Conservation (phyloP, 1,140 invertebrate species). For the Zaprionus africanus region DNA sequence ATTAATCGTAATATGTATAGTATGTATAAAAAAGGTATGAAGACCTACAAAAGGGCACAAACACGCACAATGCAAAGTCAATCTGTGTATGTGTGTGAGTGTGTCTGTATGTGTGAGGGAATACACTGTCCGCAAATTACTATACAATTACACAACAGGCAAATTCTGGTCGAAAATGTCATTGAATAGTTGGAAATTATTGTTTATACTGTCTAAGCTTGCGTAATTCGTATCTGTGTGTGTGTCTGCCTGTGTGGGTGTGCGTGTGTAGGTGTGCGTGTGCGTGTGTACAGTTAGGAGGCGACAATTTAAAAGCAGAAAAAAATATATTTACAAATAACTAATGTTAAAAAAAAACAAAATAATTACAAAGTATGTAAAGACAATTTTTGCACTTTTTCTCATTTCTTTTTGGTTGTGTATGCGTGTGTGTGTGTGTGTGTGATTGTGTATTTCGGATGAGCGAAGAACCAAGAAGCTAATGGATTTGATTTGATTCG, state of each 20-base stretch:
- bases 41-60: slow-evolving; percentile 64
- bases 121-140: neutral
- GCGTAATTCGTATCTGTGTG: too few species aligned
- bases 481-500: slow-evolving; percentile 42
- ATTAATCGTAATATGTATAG: slow-evolving; percentile 51
- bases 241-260: slow-evolving; percentile 27
- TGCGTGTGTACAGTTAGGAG: slow-evolving; percentile 54
- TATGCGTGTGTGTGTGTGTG: neutral
- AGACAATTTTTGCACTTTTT: slow-evolving; percentile 64
- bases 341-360: slow-evolving; percentile 57
- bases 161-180: neutral
- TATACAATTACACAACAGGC: slow-evolving; percentile 8
- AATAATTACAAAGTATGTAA: slow-evolving; percentile 58
- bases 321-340: slow-evolving; percentile 71
- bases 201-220: neutral
- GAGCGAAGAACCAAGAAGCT: slow-evolving; percentile 62
- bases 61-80: slow-evolving; percentile 45
- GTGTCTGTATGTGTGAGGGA: neutral
- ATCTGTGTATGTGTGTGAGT: slow-evolving; percentile 10
- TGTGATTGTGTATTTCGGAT: slow-evolving; percentile 23
- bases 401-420: slow-evolving; percentile 33
- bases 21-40: slow-evolving; percentile 62
- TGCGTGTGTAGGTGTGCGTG: slow-evolving; percentile 14
- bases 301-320: slow-evolving; percentile 72
- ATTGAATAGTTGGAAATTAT: neutral